A percentile compares a stretch with the other conserved stretches of the same genome.
These are phyloP conservation scores for Caenorhabditis angaria DNA, from an alignment of 2,888 invertebrate genomes.

Conservation along the genomic window DNA sequence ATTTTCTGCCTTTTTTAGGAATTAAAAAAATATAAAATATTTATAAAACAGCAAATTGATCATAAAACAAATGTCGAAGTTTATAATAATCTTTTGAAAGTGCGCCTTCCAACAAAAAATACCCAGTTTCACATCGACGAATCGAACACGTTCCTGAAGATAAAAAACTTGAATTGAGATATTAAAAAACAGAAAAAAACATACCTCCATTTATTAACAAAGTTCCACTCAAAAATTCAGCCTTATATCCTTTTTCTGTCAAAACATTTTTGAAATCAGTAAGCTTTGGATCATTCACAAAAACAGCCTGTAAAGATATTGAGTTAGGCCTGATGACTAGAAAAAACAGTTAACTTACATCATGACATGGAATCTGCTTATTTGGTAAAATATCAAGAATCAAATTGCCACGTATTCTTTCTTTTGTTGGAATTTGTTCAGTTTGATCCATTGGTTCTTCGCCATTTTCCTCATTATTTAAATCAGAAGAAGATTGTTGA, in stretches of 20 bases:
- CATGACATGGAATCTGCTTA: conserved; percentile 72
- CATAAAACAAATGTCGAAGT: conserved; percentile 89
- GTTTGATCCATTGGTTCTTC: conserved; percentile 3
- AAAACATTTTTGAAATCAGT: conserved; percentile 85
- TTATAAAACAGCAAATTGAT: conserved; percentile 83
- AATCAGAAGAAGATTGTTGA: not conserved
- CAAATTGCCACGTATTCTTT: conserved; percentile 52
- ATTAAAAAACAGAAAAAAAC: conserved; percentile 3
- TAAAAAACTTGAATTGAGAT: not conserved
- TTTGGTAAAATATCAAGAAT: conserved; percentile 63
- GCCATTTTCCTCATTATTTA: conserved; percentile 8
- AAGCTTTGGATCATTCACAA: conserved; percentile 90
- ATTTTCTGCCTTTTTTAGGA: too few relatives aligned
- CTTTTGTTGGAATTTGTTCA: conserved; percentile 8
- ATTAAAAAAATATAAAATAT: not conserved
- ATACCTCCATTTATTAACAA: conserved; percentile 83
- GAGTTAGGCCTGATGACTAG: not conserved
- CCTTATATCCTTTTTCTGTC: conserved; percentile 69
- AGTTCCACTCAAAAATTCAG: conserved; percentile 88
- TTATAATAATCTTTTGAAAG: conserved; percentile 90
- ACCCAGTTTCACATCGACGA: conserved; percentile 88
- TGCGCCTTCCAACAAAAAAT: conserved; percentile 91
- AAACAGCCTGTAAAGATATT: conserved; percentile 79
- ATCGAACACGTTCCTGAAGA: conserved; percentile 84
- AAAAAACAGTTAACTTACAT: conserved; percentile 73